phyloP scores from a whole-genome alignment of 2,797 vertebrate species.

The Aplochiton taeniatus region DNA sequence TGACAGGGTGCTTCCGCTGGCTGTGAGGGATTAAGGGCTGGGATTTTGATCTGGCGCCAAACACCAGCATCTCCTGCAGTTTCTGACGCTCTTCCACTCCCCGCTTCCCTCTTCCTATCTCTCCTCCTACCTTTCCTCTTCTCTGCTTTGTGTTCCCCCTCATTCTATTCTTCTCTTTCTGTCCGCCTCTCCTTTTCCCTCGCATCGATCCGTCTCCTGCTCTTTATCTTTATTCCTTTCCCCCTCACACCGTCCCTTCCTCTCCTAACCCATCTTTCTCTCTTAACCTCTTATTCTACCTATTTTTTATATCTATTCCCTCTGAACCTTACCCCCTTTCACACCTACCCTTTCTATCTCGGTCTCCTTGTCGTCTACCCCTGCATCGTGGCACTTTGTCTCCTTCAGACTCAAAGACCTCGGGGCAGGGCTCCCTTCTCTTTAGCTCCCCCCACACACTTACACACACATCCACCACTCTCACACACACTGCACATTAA shows the following conservation, averaged over 20 bases:
- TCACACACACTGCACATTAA: constrained; percentile 10
- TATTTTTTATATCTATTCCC: no score
- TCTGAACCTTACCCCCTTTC: no score
- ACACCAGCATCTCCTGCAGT: constrained; percentile 43
- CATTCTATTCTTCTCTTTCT: not conserved
- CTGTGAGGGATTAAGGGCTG: constrained; percentile 25
- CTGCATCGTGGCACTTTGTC: constrained; percentile 33
- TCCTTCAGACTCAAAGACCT: constrained; percentile 40
- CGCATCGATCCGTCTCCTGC: no score
- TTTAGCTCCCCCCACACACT: not conserved
- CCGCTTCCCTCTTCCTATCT: constrained; percentile 20
- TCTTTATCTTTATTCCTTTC: no score
- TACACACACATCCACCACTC: constrained; percentile 10
- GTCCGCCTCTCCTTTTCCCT: not conserved
- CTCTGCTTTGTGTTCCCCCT: no score
- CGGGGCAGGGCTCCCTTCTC: constrained; percentile 31
- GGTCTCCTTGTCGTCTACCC: constrained; percentile 27
- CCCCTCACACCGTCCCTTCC: no score
- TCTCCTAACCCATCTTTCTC: no score
- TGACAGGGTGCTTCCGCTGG: constrained; percentile 16
- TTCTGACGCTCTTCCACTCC: constrained; percentile 6
- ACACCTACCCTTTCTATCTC: not conserved
- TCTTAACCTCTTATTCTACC: no score
- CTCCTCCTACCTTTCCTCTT: not conserved
- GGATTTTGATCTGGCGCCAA: constrained; percentile 44